Percentiles rank a stretch among this genome's conserved stretches.
These are phyloP conservation scores for Lota lota DNA, from an alignment of 2,113 vertebrate species.

Conservation along the genomic window DNA sequence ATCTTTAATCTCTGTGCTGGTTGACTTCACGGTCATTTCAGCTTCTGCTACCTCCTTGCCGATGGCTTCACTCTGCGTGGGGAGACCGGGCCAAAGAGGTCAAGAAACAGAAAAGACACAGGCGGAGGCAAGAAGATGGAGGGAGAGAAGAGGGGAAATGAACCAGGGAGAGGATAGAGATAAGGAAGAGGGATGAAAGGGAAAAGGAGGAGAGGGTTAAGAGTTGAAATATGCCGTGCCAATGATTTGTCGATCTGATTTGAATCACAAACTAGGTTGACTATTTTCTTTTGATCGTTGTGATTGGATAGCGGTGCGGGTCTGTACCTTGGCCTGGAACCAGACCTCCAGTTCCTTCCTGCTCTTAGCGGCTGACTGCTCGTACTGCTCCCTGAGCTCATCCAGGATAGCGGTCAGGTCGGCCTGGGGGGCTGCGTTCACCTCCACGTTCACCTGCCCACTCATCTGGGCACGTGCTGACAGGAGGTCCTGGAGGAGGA, in stretches of 20 bases:
- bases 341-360: conserved; percentile 69
- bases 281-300: background rate
- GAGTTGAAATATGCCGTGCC: background rate
- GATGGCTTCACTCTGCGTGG: conserved; percentile 70
- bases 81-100: background rate
- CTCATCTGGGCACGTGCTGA: conserved; percentile 41
- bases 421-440: conserved; percentile 51
- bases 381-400: conserved; percentile 75
- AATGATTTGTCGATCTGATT: too few relatives aligned
- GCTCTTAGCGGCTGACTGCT: conserved; percentile 70
- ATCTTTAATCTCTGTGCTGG: conserved; percentile 71
- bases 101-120: background rate
- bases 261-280: too few relatives aligned
- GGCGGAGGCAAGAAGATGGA: background rate
- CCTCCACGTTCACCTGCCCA: conserved; percentile 70
- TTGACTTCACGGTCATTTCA: conserved; percentile 70
- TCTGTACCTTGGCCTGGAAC: conserved; percentile 59
- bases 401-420: conserved; percentile 50
- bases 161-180: background rate
- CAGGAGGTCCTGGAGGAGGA: conserved; percentile 46
- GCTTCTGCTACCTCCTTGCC: conserved; percentile 67
- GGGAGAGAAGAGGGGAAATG: background rate
- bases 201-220: too few relatives aligned
- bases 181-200: too few relatives aligned
- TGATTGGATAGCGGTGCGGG: too few relatives aligned